Evolutionary conservation across 2,113 vertebrate genomes (phyloP), one percentile per base, ranked within the genome.

Genomic region (Anthoscopus minutus): DNA sequence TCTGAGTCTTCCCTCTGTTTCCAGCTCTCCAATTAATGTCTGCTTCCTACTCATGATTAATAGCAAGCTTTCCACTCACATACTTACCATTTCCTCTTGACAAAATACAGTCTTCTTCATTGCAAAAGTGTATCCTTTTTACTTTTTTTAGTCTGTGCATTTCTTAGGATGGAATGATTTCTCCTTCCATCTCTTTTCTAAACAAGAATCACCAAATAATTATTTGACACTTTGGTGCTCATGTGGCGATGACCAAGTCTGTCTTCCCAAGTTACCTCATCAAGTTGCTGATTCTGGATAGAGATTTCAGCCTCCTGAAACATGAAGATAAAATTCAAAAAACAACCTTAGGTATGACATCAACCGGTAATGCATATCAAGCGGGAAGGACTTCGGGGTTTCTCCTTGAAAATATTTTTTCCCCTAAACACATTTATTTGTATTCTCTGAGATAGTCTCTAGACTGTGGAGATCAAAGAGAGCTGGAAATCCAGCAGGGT

Each of bases 351-450:
- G 3, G 5, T 71, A 71, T 74, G 33, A 81, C n/a, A 64, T 81
- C 60, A 93, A 21, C 69, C 72, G 45, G 31, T 45, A 93, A 81
- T n/a, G 33, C 30, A 58, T 86, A 93, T 70, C 38, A 79, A 89
- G 38, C 45, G 81, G 83, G 80, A 89, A 94, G 65, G 40, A 94
- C n/a, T 84, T 86, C 33, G 71, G 67, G 17, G 58, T 90, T 94
- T 93, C 72, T 92, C 81, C 81, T 86, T 91, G 76, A 84, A 94
- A 94, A 86, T 84, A 40, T 72, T 92, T 94, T 94, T 91, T 51
- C 44, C 57, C 40, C 56, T 89, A 57, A 84, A 91, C 38, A 53
- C 53, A 64, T 74, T 79, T 82, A 66, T 81, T 94, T 94, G 14
- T 74, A 93, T 88, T 93, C 69, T 91, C 37, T 79, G 89, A 91